These are phyloP conservation scores for Aurelia coerulea DNA, from an alignment of 30 jellyfish, hydroid and myxozoan genomes.

Conservation along the genomic window DNA sequence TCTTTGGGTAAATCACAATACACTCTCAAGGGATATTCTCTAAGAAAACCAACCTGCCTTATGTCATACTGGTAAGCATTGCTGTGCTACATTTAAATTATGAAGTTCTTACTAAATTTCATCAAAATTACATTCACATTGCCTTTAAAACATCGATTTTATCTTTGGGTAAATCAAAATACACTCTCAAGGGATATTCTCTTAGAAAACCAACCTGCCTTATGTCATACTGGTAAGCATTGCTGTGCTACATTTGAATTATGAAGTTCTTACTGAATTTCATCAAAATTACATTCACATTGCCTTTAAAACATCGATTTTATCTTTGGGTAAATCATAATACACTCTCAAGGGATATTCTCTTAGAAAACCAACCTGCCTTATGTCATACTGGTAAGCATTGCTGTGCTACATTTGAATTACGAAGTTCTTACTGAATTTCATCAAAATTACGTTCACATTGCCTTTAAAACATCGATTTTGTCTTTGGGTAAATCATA, in stretches of 20 bases:
- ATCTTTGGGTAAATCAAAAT: slow-evolving; percentile 77
- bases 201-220: slow-evolving; percentile 52
- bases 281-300: too few relatives aligned
- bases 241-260: slow-evolving; percentile 70
- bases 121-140: too few relatives aligned
- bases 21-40: slow-evolving; percentile 57
- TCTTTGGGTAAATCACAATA: slow-evolving; percentile 80
- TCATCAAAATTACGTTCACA: too few relatives aligned
- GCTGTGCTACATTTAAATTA: too few relatives aligned
- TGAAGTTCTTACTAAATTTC: too few relatives aligned
- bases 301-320: not conserved
- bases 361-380: slow-evolving; percentile 51
- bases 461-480: not conserved
- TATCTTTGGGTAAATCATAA: slow-evolving; percentile 79
- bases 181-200: slow-evolving; percentile 51
- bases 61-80: not conserved
- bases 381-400: slow-evolving; percentile 55
- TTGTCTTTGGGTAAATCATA: slow-evolving; percentile 80
- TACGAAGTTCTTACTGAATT: too few relatives aligned
- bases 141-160: not conserved
- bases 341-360: slow-evolving; percentile 52
- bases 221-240: slow-evolving; percentile 55
- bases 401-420: slow-evolving; percentile 71
- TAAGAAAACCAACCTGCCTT: not conserved
- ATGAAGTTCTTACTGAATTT: too few relatives aligned